Percentiles rank a stretch among this genome's conserved stretches.
Conservation (phyloP, 1,140 invertebrate genomes). For the Drosophila persimilis region DNA sequence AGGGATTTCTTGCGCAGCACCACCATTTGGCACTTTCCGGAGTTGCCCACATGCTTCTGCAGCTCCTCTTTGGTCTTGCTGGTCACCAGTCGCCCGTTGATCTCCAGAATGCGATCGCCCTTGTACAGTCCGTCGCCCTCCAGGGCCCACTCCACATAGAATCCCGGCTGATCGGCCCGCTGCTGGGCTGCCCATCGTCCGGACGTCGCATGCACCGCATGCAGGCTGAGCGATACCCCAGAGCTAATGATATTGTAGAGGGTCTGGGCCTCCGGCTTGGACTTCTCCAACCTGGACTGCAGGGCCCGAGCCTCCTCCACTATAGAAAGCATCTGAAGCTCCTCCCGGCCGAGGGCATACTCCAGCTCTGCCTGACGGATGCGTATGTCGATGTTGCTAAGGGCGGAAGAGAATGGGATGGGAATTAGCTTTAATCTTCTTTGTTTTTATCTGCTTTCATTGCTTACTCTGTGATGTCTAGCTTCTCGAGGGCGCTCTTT, state of each 20-base stretch:
- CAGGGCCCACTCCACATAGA: constrained; percentile 89
- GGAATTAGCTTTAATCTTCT: background rate
- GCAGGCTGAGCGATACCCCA: constrained; percentile 84
- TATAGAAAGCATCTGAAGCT: constrained; percentile 92
- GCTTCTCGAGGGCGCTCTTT: constrained; percentile 88
- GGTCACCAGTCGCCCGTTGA: constrained; percentile 91
- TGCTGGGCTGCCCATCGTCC: constrained; percentile 85
- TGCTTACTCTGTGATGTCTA: constrained; percentile 90
- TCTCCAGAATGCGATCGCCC: constrained; percentile 92
- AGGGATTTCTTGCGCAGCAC: constrained; percentile 84
- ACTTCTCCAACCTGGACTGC: constrained; percentile 89
- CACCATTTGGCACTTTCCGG: constrained; percentile 84
- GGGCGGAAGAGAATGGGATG: background rate
- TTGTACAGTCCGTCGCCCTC: constrained; percentile 89
- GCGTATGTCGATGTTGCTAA: constrained; percentile 93
- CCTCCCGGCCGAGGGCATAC: constrained; percentile 93
- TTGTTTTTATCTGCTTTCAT: background rate
- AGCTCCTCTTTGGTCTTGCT: constrained; percentile 88
- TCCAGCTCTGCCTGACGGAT: constrained; percentile 95
- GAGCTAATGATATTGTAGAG: constrained; percentile 77
- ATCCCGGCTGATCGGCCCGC: constrained; percentile 85
- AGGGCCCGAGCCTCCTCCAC: constrained; percentile 92
- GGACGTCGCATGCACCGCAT: constrained; percentile 87
- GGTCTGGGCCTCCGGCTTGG: constrained; percentile 74
- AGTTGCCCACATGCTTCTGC: constrained; percentile 80